Base-by-base conservation (phyloP, 2,888 invertebrate genomes). In the Stenoptilia bipunctidactyla region DNA sequence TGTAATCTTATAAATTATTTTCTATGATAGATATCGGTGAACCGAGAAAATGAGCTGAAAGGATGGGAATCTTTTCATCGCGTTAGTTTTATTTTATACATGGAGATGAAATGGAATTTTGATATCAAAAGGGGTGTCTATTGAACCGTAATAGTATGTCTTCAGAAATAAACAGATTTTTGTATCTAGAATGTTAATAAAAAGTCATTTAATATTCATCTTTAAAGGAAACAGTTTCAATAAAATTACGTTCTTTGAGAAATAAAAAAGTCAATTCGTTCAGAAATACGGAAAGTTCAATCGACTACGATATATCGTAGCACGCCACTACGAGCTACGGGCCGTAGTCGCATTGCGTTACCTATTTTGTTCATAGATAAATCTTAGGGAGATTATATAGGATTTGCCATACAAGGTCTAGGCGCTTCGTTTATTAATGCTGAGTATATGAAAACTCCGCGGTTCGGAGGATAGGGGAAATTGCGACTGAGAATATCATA, bases 321-420 rank as follows among this genome's bases (percentile, higher is more conserved):
- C 56, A 37, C 14, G 35, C 20, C 54, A 54, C 60, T 47, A 48
- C 46, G 47, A 33, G 45, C 52, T 53, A 50, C 53, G 46, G 44
- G 43, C 49, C 61, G 61, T 67, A 68, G 65, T 68, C 66, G 67
- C 66, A 66, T 61, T 70, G 66, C 69, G 69, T 68, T 69, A 61
- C 64, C 66, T 66, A 65, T 68, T 58, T 59, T 61, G 56, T 60
- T 56, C 61, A 59, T 30, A 60, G 66, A 75, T 70, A 75, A 73
- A 75, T 75, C 73, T 71, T 58, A 53, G 54, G 56, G 43, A 54
- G 72, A 75, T 76, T 75, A 74, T 59, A 58, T 47, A 60, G 20
- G 62, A 67, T 70, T 61, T 61, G 56, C 65, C 20, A 71, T 61
- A 67, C 67, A 68, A 69, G 67, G 71, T 68, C 67, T 66, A 66